Evolutionary conservation across 2,797 vertebrate species (phyloP).

Genomic region (Eidolon dupreanum): DNA sequence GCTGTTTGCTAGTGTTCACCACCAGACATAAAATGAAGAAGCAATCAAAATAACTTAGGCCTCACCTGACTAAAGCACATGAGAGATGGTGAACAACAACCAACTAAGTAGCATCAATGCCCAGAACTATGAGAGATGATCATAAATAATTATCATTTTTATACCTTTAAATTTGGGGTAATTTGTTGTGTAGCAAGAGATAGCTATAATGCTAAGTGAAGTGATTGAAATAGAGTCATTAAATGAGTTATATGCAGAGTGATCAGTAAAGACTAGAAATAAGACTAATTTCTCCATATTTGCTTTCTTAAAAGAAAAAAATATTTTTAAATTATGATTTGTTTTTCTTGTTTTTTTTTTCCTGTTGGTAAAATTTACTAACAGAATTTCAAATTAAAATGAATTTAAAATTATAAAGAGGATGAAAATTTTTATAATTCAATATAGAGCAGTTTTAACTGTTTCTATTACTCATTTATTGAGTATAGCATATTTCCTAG

Average conservation of each 20-base stretch:
- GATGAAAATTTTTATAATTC: background rate
- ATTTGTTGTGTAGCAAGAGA: background rate
- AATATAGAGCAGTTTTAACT: background rate
- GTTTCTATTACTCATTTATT: background rate
- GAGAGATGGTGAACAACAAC: background rate
- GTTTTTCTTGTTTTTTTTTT: background rate
- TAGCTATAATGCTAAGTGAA: background rate
- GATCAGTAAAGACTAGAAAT: background rate
- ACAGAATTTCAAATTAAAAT: conserved; percentile 30
- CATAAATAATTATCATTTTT: background rate
- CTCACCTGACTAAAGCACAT: background rate
- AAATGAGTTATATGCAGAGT: background rate
- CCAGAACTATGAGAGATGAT: background rate
- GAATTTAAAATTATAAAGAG: background rate
- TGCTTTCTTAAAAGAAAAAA: background rate
- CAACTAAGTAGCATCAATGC: background rate
- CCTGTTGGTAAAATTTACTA: background rate
- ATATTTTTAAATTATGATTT: background rate
- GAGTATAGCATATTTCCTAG: background rate
- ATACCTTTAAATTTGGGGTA: background rate
- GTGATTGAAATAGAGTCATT: background rate
- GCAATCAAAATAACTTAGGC: background rate
- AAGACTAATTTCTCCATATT: background rate
- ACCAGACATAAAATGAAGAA: background rate
- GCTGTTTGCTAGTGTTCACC: background rate